Evolutionary conservation across 2,888 invertebrate genomes (phyloP), one percentile per base, ranked within the genome.

Genomic region (Oxytorus armatus): DNA sequence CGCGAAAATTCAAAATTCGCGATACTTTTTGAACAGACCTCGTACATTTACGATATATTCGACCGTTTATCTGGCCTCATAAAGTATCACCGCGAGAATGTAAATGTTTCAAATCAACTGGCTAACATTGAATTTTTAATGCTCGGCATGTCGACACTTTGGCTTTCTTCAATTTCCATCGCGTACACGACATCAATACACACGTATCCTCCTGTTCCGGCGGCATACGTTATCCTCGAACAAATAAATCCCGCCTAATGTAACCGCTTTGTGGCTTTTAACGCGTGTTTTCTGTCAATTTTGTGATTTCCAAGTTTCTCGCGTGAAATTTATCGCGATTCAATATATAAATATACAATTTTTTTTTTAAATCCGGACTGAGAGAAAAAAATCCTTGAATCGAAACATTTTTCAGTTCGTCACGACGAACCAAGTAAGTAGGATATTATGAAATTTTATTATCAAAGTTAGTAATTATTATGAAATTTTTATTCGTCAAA

Each of bases 111-210:
- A 2, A 2, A 29, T 29, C 16, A 68, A 23, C 42, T 7, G 8
- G 39, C 42, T 68, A 42, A 25, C 53, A 42, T 39, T 53, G 4
- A 14, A 68, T 69, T 68, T 69, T 47, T 16, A 72, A 87, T 68
- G 51, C 86, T 1, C 23, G 18, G 66, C 86, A 84, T 86, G 87
- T 86, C 51, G 57, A 16, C 36, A 82, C 84, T 83, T 83, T 85
- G 85, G 81, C 87, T 88, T 88, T 87, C 88, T 83, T 87, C 79
- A 77, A 88, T 88, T 87, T 88, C 84, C 86, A 88, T 87, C 83
- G 14, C 42, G 65, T 14, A 76, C 69, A 44, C 61, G 70, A 57
- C 68, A 84, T 83, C 86, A 83, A 86, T 86, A 83, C 33, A 44
- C 10, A 49, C 14, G 49, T 44, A 29, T 29, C 2, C 10, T 44